phyloP scores from a whole-genome alignment of 2,888 invertebrate genomes.

The Branchinecta sandiegonensis region DNA sequence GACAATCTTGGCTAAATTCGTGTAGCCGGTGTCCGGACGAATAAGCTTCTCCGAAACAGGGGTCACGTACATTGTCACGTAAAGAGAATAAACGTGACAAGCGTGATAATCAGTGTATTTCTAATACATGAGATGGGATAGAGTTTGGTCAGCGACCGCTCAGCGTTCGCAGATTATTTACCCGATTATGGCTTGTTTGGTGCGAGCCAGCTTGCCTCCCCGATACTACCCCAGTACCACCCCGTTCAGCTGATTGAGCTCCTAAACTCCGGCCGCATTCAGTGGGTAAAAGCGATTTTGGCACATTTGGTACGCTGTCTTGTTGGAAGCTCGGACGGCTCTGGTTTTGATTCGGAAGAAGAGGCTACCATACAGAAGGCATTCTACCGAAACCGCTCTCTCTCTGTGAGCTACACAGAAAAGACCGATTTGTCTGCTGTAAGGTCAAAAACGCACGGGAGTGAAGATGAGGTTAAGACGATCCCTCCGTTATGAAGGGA shows the following conservation, averaged over 20 bases:
- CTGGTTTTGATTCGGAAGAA: slow-evolving; percentile 41
- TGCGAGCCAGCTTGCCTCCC: slow-evolving; percentile 90
- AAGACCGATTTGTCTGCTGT: slow-evolving; percentile 23
- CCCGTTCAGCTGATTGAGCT: slow-evolving; percentile 97
- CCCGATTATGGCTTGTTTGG: slow-evolving; percentile 91
- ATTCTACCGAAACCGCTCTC: slow-evolving; percentile 75
- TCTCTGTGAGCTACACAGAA: slow-evolving; percentile 65
- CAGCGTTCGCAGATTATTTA: slow-evolving; percentile 36
- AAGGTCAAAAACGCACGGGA: not conserved
- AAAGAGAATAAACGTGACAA: too few relatives aligned
- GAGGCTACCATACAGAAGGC: slow-evolving; percentile 50
- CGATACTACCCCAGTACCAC: slow-evolving; percentile 96
- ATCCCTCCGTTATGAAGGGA: slow-evolving; percentile 46
- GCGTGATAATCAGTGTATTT: too few relatives aligned
- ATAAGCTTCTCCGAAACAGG: too few relatives aligned
- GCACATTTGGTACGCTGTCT: slow-evolving; percentile 69
- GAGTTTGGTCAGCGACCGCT: not conserved
- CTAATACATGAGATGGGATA: too few relatives aligned
- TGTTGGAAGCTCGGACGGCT: slow-evolving; percentile 25
- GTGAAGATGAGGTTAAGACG: slow-evolving; percentile 69
- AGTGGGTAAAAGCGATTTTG: slow-evolving; percentile 95
- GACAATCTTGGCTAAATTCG: too few relatives aligned
- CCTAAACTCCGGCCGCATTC: slow-evolving; percentile 79
- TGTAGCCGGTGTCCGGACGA: too few relatives aligned
- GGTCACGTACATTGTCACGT: too few relatives aligned